Base-by-base conservation (phyloP, 1,140 invertebrate species). In the Drosophila subpulchrella region DNA sequence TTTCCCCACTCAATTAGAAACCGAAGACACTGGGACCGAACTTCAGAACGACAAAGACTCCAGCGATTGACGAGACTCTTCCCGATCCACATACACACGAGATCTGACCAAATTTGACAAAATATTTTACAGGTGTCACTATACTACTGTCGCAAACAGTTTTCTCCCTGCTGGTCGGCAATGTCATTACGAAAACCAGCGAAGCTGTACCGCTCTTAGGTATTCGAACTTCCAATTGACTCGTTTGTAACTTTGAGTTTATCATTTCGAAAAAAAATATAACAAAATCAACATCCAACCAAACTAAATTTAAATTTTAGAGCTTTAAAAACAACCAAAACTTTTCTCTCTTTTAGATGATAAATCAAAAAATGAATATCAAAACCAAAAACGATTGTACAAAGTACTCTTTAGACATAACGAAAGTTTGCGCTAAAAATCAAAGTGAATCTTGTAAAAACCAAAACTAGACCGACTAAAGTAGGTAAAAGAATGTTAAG, bases 71-170 rank as follows among this genome's bases (percentile, higher is more conserved):
- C 46, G 24, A 53, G 20, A 41, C 20, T 51, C 4, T 10, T 20
- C n/a, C 11, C 15, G 6, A 20, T n/a, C 32, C n/a, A 42, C 34
- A 30, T 34, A 55, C 34, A 76, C 62, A 57, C 42, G 6, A 59
- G 57, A 56, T 71, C 42, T 59, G 48, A 71, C 66, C 51, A 63
- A 78, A 73, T 82, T 83, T 83, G 63, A 72, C 60, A n/a, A 73
- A 80, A 65, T 89, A 85, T 89, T 84, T 78, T 89, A 51, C 97
- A 99, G 98, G 97, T 96, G 97, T 99, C 93, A 99, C 98, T 94
- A 99, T 99, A 94, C 96, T 99, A 93, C 97, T 99, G 94, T 99
- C 98, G 92, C 96, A 99, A 95, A 99, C 98, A 94, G 98, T 99
- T 94, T 99, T 99, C 95, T 98, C 98, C 94, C 95, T 99, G 94